A percentile compares a stretch with the other conserved stretches of the same genome.
Evolutionary conservation across 2,888 invertebrate genomes (phyloP).

Genomic region (Cancer borealis): DNA sequence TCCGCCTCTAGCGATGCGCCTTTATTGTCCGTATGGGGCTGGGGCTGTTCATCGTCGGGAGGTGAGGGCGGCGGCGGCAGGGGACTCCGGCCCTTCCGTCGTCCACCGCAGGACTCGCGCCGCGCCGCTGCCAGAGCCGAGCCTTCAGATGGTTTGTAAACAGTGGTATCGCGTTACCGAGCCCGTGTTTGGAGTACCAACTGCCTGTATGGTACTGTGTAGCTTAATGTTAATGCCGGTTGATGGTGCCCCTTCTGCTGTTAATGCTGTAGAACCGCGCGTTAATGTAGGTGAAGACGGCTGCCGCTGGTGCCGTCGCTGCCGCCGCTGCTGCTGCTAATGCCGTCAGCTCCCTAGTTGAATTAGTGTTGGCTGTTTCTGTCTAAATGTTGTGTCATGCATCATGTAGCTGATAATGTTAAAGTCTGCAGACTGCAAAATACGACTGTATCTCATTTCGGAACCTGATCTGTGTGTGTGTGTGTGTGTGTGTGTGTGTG

Average conservation of each 20-base stretch:
- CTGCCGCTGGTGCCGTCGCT: background rate
- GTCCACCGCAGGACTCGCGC: slow-evolving; percentile 24
- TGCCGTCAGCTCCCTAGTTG: slow-evolving; percentile 16
- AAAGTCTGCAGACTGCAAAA: slow-evolving; percentile 38
- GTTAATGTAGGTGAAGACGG: slow-evolving; percentile 4
- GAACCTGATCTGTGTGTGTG: slow-evolving; percentile 39
- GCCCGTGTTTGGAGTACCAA: slow-evolving; percentile 69
- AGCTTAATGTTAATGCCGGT: slow-evolving; percentile 21
- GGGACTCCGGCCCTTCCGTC: slow-evolving; percentile 2
- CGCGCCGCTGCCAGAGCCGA: slow-evolving; percentile 33
- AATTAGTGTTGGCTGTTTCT: slow-evolving; percentile 34
- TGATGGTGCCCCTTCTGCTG: slow-evolving; percentile 10
- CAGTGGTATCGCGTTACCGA: slow-evolving; percentile 68
- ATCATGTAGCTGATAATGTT: slow-evolving; percentile 43
- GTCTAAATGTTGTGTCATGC: slow-evolving; percentile 37
- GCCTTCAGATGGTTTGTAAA: slow-evolving; percentile 70
- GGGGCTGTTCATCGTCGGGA: slow-evolving; percentile 47
- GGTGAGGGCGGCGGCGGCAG: background rate
- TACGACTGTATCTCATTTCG: slow-evolving; percentile 32
- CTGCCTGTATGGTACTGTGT: slow-evolving; percentile 63
- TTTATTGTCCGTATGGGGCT: slow-evolving; percentile 40
- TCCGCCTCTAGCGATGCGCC: background rate
- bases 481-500: slow-evolving; percentile 56
- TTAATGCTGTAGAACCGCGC: slow-evolving; percentile 16
- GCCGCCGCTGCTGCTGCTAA: slow-evolving; percentile 37